phyloP scores from a whole-genome alignment of 2,797 vertebrate genomes.

The Sylvia borin region DNA sequence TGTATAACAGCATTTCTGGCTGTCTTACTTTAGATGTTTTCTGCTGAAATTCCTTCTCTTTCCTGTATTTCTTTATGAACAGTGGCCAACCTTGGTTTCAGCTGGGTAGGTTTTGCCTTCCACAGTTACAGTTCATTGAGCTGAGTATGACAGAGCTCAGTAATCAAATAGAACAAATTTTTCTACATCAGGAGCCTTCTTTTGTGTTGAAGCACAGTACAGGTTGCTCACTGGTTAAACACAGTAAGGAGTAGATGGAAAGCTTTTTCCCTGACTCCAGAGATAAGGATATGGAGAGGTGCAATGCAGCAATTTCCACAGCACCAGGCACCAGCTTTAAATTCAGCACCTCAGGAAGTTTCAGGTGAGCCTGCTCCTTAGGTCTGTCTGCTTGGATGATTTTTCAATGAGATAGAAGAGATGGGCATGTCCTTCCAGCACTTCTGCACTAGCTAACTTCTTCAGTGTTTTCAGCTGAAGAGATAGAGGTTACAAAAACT shows the following conservation, averaged over 20 bases:
- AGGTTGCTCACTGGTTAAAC: background rate
- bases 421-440: accelerated
- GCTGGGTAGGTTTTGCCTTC: background rate
- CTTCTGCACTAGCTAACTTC: background rate
- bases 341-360: background rate
- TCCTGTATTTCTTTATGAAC: background rate
- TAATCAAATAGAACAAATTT: background rate
- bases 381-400: background rate
- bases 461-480: background rate
- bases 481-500: background rate
- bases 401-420: background rate
- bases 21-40: background rate
- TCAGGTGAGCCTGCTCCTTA: background rate
- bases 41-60: background rate
- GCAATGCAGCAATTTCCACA: background rate
- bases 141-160: background rate
- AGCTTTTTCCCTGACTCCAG: background rate
- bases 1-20: background rate
- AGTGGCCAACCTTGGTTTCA: background rate
- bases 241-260: background rate
- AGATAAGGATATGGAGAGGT: background rate
- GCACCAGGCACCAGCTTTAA: background rate
- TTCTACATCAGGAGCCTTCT: background rate
- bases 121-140: background rate
- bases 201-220: background rate